Evolutionary conservation across 1,140 invertebrate genomes (phyloP).

Genomic region (Oncopeltus fasciatus): DNA sequence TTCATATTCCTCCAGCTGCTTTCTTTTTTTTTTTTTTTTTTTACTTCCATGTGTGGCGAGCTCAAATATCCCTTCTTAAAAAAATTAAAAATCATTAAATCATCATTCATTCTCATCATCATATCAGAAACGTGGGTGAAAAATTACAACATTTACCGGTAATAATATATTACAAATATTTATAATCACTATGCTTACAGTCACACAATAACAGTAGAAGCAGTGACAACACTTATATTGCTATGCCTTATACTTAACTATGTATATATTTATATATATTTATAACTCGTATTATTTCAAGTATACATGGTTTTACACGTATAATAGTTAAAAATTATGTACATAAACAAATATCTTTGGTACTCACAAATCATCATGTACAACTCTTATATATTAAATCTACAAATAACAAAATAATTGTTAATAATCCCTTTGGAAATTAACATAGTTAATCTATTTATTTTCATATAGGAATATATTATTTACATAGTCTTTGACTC

Average conservation of each 20-base stretch:
- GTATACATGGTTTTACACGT: slow-evolving; percentile 18
- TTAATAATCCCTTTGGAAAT: neutral
- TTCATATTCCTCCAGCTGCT: too few species aligned
- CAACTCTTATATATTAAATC: neutral
- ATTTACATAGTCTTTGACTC: neutral
- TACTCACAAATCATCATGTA: slow-evolving; percentile 6
- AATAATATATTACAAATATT: slow-evolving; percentile 21
- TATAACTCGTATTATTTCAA: slow-evolving; percentile 12
- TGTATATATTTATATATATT: neutral
- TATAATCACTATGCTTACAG: slow-evolving; percentile 17
- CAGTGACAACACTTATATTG: slow-evolving; percentile 20
- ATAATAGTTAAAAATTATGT: slow-evolving; percentile 19
- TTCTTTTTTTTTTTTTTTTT: too few species aligned
- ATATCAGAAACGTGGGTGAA: neutral
- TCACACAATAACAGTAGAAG: slow-evolving; percentile 17
- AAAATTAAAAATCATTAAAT: too few species aligned
- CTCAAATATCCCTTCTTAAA: too few species aligned
- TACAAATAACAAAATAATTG: slow-evolving; percentile 9
- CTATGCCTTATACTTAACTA: slow-evolving; percentile 3
- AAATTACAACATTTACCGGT: neutral
- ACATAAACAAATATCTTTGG: slow-evolving; percentile 19
- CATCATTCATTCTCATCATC: too few species aligned
- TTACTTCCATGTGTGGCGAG: too few species aligned
- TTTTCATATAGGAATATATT: neutral
- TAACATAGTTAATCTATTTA: slow-evolving; percentile 4